A percentile compares a stretch with the other conserved stretches of the same genome.
These are phyloP conservation scores for Harmothoe impar DNA, from an alignment of 2,888 invertebrate species.

Conservation along the genomic window DNA sequence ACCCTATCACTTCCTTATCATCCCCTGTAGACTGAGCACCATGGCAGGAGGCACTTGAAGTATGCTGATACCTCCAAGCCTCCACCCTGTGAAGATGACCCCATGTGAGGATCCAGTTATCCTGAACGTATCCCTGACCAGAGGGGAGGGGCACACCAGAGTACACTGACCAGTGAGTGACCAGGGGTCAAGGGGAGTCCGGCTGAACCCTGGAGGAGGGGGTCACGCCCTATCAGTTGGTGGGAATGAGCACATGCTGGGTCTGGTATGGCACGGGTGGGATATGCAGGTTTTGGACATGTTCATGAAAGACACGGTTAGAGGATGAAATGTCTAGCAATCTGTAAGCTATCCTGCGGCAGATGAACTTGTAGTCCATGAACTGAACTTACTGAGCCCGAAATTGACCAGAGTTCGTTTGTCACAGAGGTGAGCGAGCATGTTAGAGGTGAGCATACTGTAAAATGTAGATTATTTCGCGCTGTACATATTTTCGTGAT, in stretches of 20 bases:
- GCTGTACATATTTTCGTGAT: too few relatives aligned
- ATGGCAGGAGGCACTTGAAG: conserved; percentile 15
- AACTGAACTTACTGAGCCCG: too few relatives aligned
- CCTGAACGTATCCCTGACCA: background rate
- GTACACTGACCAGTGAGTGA: background rate
- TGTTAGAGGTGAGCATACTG: too few relatives aligned
- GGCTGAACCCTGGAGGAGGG: background rate
- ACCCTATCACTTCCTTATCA: too few relatives aligned
- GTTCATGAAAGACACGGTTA: too few relatives aligned
- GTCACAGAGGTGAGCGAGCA: too few relatives aligned
- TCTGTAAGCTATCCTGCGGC: too few relatives aligned
- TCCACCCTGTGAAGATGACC: background rate
- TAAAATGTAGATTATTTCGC: too few relatives aligned
- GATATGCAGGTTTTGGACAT: too few relatives aligned
- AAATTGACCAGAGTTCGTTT: too few relatives aligned
- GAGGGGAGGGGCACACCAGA: background rate
- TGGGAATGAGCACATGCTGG: background rate
- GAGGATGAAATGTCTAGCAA: too few relatives aligned
- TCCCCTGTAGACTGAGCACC: background rate
- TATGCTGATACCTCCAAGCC: background rate
- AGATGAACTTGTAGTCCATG: too few relatives aligned
- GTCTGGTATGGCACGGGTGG: background rate
- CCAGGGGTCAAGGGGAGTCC: background rate
- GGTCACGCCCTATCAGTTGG: background rate
- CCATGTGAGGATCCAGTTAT: background rate